Base-by-base conservation (phyloP, 2,888 invertebrate species). In the Trachelus stipa region DNA sequence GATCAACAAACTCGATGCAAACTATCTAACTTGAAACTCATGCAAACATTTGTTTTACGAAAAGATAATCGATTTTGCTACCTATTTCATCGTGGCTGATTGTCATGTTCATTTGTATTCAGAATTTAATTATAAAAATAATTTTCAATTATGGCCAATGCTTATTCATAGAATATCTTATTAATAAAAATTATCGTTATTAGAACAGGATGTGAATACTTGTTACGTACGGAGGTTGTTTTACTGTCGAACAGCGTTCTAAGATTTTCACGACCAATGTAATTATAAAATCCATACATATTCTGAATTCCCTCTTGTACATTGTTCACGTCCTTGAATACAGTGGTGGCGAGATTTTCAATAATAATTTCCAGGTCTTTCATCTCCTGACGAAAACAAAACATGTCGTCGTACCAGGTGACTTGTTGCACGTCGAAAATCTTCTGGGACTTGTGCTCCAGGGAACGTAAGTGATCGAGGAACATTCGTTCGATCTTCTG, bases 291-390 rank as follows among this genome's bases (percentile, higher is more conserved):
- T 0, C 95, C 94, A 84, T 94, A 96, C 9, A 98, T 92, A 1
- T 96, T 94, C 81, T 96, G 95, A 12, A 98, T 93, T 0, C 95
- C 96, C 87, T 97, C 96, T 85, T 96, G 96, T 0, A 97, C 94
- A 83, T 96, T 96, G 76, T 95, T 95, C 11, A 97, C 94, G 11
- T 95, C 94, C 83, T 95, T 95, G 88, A 98, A 98, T 0, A 96
- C 95, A 0, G 95, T 94, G 74, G 95, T 94, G 69, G 97, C 95
- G 11, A 97, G 92, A 88, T 97, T 97, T 90, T 97, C 96, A 83
- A 97, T 94, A 83, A 96, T 96, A 83, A 96, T 94, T 91, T 95
- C 95, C 77, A 95, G 93, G 83, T 94, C 94, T 87, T 94, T 94
- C 85, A 95, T 93, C 76, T 93, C 91, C 1, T 92, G 91, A 77